A percentile compares a stretch with the other conserved stretches of the same genome.
Evolutionary conservation across 2,113 vertebrate species (phyloP).

Genomic region (Miniopterus natalensis): DNA sequence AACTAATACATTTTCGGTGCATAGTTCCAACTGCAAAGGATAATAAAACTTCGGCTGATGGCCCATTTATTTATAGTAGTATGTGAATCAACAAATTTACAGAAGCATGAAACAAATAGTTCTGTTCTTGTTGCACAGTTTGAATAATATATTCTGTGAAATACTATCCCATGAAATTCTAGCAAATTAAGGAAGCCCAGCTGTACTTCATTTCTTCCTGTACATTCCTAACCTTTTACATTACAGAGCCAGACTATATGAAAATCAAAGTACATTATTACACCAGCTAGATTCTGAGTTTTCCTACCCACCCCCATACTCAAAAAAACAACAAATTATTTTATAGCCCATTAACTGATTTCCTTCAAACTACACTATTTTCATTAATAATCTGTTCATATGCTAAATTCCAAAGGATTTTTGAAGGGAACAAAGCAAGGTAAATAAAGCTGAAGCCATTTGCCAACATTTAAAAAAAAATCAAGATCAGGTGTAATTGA

Average conservation of each 20-base stretch:
- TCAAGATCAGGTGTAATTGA: slow-evolving; percentile 52
- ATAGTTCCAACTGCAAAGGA: slow-evolving; percentile 46
- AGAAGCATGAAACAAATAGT: background rate
- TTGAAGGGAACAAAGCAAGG: background rate
- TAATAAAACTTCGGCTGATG: background rate
- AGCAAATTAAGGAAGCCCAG: background rate
- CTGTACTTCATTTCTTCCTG: background rate
- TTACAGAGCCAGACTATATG: background rate
- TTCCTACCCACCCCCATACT: background rate
- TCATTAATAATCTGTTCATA: background rate
- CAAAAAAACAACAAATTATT: slow-evolving; percentile 28
- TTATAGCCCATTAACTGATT: background rate
- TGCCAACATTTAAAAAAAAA: background rate
- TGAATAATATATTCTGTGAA: background rate
- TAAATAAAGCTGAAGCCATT: slow-evolving; percentile 57
- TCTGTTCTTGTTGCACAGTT: background rate
- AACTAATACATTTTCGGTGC: slow-evolving; percentile 45
- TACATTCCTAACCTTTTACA: background rate
- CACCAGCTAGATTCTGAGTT: background rate
- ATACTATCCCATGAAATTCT: background rate
- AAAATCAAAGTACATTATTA: background rate
- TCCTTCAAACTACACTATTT: background rate
- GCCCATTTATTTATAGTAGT: background rate
- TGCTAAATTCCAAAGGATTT: slow-evolving; percentile 11
- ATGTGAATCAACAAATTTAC: background rate